Base-by-base conservation (phyloP, 2,888 invertebrate genomes). In the Hirudinaria manillensis region DNA sequence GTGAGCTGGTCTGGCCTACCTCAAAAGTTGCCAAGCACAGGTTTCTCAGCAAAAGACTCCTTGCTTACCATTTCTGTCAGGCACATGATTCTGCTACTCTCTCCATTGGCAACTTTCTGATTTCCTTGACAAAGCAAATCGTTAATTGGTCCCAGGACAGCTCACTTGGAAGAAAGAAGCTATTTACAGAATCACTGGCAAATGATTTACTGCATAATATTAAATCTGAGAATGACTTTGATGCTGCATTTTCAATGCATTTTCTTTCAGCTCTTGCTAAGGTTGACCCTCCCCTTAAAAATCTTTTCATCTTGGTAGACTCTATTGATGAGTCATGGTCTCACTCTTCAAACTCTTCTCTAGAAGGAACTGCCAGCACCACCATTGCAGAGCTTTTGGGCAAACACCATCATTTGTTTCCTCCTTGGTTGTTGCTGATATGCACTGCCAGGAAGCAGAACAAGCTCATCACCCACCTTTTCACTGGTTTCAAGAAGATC, bases 361-460 rank as follows among this genome's bases (percentile, higher is more conserved):
- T 10, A 53, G 34, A 29, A 27, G 67, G 36, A 27, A 2, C 29
- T 36, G 21, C 72, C 13, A 83, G 83, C 78, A 80, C 81, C 68
- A 84, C 83, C 24, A 84, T 86, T 51, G 84, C 85, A 0, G 92
- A 93, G 80, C 86, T 97, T 27, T 87, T 97, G 36, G 91, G 93
- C 0, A 91, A 92, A 77, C 93, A 94, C 83, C 93, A 94, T 84
- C 93, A 93, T 82, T 86, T 94, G 70, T 90, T 97, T 81, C 97
- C 96, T 0, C 92, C 92, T 81, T 97, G 97, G 97, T 85, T 96
- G 73, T 88, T 95, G 76, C 88, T 96, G 2, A 92, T 94, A 2
- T 92, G 93, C 84, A 93, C 94, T 0, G 93, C 93, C 0, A 81
- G 84, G 13, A 83, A 93, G 80, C 93, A 94, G 83, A 92, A 85